Evolutionary conservation across 2,888 invertebrate species (phyloP).

Genomic region (Rhopalosiphum nymphaeae): DNA sequence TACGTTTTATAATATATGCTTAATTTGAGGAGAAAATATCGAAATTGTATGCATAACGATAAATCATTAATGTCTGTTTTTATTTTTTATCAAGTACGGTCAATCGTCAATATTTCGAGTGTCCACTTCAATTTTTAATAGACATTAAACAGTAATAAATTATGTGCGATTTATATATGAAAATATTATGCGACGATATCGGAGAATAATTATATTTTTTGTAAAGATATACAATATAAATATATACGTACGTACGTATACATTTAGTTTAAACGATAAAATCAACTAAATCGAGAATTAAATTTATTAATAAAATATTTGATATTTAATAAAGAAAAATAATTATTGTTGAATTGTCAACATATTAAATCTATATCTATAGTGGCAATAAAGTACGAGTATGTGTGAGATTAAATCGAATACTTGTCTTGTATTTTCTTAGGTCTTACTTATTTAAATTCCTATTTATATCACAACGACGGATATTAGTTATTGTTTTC

Average conservation of each 20-base stretch:
- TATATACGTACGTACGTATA: background rate
- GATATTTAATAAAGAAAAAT: background rate
- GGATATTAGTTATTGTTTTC: background rate
- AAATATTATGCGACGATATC: background rate
- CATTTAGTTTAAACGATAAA: background rate
- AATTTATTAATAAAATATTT: background rate
- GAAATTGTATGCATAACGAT: background rate
- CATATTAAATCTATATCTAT: background rate
- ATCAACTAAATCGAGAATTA: background rate
- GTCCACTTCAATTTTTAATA: background rate
- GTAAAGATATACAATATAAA: background rate
- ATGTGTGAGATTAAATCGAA: background rate
- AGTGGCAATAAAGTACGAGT: background rate
- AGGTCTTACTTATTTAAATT: background rate
- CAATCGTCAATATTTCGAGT: background rate
- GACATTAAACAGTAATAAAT: background rate
- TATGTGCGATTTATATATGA: background rate
- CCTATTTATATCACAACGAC: background rate
- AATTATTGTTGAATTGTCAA: background rate
- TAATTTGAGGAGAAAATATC: too few species aligned
- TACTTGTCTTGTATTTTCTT: background rate
- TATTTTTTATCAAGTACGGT: background rate
- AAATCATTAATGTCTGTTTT: background rate
- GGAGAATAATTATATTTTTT: background rate
- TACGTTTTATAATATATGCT: background rate